Evolutionary conservation across 2,888 invertebrate species (phyloP), one percentile per base, ranked within the genome.

Genomic region (Metacarcinus magister): DNA sequence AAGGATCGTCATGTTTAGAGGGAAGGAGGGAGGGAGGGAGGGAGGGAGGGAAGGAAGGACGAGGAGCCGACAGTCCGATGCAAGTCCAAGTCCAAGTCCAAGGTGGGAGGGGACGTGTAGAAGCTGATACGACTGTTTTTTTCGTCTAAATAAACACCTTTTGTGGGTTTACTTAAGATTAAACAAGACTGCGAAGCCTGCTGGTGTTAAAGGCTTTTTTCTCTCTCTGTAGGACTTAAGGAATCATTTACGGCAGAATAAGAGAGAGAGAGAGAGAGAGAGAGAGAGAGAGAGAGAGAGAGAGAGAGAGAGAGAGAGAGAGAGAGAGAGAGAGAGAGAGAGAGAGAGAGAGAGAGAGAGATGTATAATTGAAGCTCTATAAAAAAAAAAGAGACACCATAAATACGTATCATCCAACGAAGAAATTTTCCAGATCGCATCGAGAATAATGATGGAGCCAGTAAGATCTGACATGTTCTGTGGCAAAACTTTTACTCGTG

Each of bases 131-230:
- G 0, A 39, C 39, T 10, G 39, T 39, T 87, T 87, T 87, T 39
- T 39, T 39, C 87, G 87, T 39, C 87, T 87, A 87, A 87, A 87
- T 16, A 87, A 87, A 87, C 87, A 87, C 87, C 87, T 87, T 87
- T 39, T 87, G 87, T 87, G 39, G 32, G 87, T 87, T 87, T 87
- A 87, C 87, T 32, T 87, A 39, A 32, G 39, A 87, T 87, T 87
- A 87, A 87, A 87, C 87, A 87, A 87, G 39, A 39, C 39, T 87
- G 87, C 19, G 87, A 87, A 39, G 87, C 4, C 39, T 16, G 87
- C 13, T 60, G 2, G 60, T 60, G 3, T 60, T 60, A 16, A 23
- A 4, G 23, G 19, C 5, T 60, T 60, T 23, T 8, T 23, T 23
- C 60, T 16, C 28, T 82, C 75, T 82, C 23, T 4, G 67, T 82